Conservation (phyloP, 2,888 invertebrate genomes). For the Bimastos eiseni region DNA sequence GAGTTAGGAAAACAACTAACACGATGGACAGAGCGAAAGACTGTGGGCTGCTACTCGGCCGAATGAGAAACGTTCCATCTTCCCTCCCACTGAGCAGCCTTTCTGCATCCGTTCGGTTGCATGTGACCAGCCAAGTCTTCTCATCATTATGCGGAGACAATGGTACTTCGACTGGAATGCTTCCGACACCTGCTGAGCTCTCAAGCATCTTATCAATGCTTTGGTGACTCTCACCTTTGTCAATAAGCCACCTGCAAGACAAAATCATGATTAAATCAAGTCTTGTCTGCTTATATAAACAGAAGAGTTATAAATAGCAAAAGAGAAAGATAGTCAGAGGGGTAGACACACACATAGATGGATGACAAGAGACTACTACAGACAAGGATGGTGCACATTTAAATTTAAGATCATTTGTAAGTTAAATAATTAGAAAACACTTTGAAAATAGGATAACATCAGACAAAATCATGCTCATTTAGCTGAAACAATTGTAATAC, state of each 20-base stretch:
- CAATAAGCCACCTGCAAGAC: slow-evolving; percentile 67
- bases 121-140: slow-evolving; percentile 65
- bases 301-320: not conserved
- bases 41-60: slow-evolving; percentile 71
- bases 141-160: slow-evolving; percentile 69
- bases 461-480: not conserved
- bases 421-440: not conserved
- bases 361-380: not conserved
- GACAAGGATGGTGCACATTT: not conserved
- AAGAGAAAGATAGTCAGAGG: not conserved
- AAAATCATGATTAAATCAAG: not conserved
- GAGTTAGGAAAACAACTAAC: slow-evolving; percentile 60
- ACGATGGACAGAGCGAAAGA: slow-evolving; percentile 83
- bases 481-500: not conserved
- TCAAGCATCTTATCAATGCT: slow-evolving; percentile 49
- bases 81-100: slow-evolving; percentile 73
- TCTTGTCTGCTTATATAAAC: not conserved
- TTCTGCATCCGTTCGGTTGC: slow-evolving; percentile 80
- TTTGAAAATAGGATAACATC: not conserved
- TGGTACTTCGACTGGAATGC: slow-evolving; percentile 50
- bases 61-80: slow-evolving; percentile 91
- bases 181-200: not conserved
- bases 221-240: slow-evolving; percentile 75
- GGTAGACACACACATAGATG: not conserved
- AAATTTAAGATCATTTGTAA: not conserved